phyloP scores from a whole-genome alignment of 2,797 vertebrate genomes.

The Anomalospiza imberbis region DNA sequence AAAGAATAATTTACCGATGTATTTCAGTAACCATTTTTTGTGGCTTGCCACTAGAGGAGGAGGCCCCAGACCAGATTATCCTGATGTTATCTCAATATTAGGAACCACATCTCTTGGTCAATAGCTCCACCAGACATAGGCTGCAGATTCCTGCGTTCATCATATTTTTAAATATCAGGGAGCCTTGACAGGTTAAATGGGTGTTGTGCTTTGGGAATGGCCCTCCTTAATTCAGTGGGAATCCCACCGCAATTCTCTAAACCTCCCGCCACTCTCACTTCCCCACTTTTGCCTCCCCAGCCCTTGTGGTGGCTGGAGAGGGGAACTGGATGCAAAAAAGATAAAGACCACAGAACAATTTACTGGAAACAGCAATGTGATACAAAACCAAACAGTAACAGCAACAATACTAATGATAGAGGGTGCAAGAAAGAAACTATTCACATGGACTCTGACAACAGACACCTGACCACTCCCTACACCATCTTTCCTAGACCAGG shows the following conservation, averaged over 20 bases:
- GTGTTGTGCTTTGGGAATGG: background rate
- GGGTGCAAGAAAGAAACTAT: background rate
- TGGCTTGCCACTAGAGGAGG: background rate
- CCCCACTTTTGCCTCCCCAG: background rate
- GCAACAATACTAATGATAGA: background rate
- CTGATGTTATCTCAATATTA: background rate
- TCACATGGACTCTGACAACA: background rate
- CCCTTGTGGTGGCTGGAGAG: background rate
- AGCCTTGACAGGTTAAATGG: background rate
- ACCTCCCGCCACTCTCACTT: rapidly evolving
- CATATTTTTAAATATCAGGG: background rate
- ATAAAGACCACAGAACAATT: background rate
- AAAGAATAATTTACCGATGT: background rate
- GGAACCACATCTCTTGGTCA: background rate
- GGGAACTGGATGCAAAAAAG: background rate
- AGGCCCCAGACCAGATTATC: background rate
- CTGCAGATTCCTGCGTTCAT: background rate
- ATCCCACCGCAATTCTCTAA: rapidly evolving
- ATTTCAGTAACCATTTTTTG: background rate
- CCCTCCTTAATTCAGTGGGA: background rate
- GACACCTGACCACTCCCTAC: background rate
- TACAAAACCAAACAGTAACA: background rate
- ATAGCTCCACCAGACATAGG: background rate
- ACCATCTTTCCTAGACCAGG: background rate
- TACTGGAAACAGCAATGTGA: background rate